Percentiles rank a stretch among this genome's conserved stretches.
These are phyloP conservation scores for Poecile atricapillus DNA, from an alignment of 2,113 vertebrate species.

Conservation along the genomic window DNA sequence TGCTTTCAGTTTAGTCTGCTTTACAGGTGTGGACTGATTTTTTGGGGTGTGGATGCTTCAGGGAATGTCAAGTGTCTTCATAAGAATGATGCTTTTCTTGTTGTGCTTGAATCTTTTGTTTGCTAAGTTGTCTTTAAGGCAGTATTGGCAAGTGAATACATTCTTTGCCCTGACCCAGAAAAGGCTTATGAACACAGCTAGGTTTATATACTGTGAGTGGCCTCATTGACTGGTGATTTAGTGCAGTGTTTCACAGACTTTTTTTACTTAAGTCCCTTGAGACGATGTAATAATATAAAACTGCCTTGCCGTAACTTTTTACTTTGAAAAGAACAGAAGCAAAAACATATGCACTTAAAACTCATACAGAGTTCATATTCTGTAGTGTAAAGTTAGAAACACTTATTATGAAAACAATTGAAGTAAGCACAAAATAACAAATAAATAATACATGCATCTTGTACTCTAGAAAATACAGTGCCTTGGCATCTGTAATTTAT, in stretches of 20 bases:
- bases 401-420: not conserved
- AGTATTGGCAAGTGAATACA: conserved; percentile 13
- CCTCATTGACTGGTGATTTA: conserved; percentile 33
- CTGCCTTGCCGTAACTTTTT: not conserved
- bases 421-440: not conserved
- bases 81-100: conserved; percentile 53
- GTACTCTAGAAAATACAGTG: not conserved
- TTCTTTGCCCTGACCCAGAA: conserved; percentile 50
- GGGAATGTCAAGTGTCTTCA: conserved; percentile 34
- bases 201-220: conserved; percentile 1
- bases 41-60: conserved; percentile 48
- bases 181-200: not conserved
- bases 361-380: not conserved
- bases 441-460: not conserved
- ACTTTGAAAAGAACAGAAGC: not conserved
- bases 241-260: not conserved
- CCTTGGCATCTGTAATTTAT: not conserved
- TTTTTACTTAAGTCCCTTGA: not conserved
- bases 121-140: conserved; percentile 38
- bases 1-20: conserved; percentile 33
- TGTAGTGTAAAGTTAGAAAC: not conserved
- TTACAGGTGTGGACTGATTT: conserved; percentile 56
- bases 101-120: conserved; percentile 47
- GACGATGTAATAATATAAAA: conserved; percentile 6
- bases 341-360: not conserved